These are phyloP conservation scores for Saccostrea echinata DNA, from an alignment of 1,140 invertebrate genomes.

Conservation along the genomic window DNA sequence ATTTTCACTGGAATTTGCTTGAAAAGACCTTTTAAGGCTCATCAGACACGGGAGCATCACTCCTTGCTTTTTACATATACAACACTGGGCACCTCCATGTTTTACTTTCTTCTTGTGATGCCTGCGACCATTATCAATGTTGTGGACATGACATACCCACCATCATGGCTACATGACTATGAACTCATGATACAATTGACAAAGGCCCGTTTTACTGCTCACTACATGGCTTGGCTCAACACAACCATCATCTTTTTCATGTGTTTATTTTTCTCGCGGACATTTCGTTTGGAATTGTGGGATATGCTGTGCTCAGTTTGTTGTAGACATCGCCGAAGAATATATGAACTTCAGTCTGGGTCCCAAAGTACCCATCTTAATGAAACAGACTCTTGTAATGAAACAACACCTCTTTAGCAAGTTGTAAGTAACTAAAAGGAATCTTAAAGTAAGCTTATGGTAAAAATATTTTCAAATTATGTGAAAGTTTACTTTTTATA, in stretches of 20 bases:
- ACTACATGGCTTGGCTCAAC: slow-evolving; percentile 55
- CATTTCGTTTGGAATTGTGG: slow-evolving; percentile 55
- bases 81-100: slow-evolving; percentile 67
- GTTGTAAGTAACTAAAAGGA: background rate
- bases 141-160: slow-evolving; percentile 69
- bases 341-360: slow-evolving; percentile 55
- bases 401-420: slow-evolving; percentile 54
- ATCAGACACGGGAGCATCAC: slow-evolving; percentile 55
- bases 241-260: slow-evolving; percentile 50
- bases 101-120: slow-evolving; percentile 71
- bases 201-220: slow-evolving; percentile 41
- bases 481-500: too few relatives aligned
- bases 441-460: background rate
- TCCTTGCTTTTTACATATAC: slow-evolving; percentile 63
- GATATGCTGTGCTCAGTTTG: slow-evolving; percentile 47
- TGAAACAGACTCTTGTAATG: slow-evolving; percentile 49
- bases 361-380: slow-evolving; percentile 50
- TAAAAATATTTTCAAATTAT: too few relatives aligned
- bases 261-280: slow-evolving; percentile 63
- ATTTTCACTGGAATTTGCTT: slow-evolving; percentile 68
- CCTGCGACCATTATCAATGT: slow-evolving; percentile 73
- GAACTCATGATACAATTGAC: slow-evolving; percentile 52
- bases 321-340: slow-evolving; percentile 47
- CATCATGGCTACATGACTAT: slow-evolving; percentile 60
- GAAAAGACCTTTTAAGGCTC: slow-evolving; percentile 63